phyloP scores from a whole-genome alignment of 2,113 vertebrate species.

The Micronycteris hirsuta region DNA sequence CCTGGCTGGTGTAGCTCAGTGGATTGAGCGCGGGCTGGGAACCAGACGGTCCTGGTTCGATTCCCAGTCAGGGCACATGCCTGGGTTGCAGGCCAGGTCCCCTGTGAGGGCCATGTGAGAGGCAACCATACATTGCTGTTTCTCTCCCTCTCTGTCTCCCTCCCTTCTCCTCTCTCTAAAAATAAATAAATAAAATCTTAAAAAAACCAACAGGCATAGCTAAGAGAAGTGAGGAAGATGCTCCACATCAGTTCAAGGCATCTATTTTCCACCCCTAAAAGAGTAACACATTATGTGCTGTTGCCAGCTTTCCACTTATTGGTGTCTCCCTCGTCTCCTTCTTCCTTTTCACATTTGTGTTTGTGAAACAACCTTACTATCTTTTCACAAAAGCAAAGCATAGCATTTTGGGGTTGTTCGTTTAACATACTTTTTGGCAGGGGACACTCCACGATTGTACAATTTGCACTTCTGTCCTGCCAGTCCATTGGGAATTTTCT shows the following conservation, averaged over 20 bases:
- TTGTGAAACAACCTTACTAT: constrained; percentile 67
- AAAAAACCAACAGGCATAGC: background rate
- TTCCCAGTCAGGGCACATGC: too few relatives aligned
- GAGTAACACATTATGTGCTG: background rate
- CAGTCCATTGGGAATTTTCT: constrained; percentile 8
- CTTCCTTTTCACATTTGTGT: constrained; percentile 59
- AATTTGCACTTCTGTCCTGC: constrained; percentile 62
- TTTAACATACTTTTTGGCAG: constrained; percentile 71
- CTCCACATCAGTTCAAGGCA: too few relatives aligned
- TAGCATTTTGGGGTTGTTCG: constrained; percentile 62
- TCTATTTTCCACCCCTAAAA: background rate
- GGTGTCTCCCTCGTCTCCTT: background rate
- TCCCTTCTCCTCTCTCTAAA: too few relatives aligned
- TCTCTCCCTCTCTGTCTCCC: too few relatives aligned
- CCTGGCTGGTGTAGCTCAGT: too few relatives aligned
- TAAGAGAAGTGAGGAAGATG: background rate
- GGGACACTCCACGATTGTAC: constrained; percentile 58
- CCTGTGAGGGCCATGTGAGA: too few relatives aligned
- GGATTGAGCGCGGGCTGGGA: too few relatives aligned
- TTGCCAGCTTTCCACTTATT: background rate
- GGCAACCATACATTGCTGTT: too few relatives aligned
- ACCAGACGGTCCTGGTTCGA: too few relatives aligned
- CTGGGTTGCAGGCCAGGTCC: too few relatives aligned
- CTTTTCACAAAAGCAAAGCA: constrained; percentile 66
- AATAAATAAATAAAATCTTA: too few relatives aligned